Evolutionary conservation across 2,797 vertebrate species (phyloP).

Genomic region (Okamejei kenojei): DNA sequence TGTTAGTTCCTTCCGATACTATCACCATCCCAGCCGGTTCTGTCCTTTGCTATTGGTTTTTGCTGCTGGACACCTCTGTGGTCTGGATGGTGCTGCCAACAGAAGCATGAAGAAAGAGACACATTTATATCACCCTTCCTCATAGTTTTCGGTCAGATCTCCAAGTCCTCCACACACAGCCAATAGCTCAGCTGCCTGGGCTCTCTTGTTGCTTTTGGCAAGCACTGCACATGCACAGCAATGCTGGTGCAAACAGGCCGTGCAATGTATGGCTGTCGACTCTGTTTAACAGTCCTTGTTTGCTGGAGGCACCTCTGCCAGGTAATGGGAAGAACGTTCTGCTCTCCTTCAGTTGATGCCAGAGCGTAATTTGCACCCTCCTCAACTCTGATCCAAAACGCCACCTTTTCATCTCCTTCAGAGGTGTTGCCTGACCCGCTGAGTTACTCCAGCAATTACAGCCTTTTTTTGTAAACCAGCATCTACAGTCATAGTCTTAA

Average conservation of each 20-base stretch:
- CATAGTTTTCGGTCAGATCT: not conserved
- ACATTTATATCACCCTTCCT: not conserved
- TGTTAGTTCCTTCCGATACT: no score
- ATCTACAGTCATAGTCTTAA: no score
- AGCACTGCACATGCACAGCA: not conserved
- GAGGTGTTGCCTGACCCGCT: no score
- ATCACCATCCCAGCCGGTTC: not conserved
- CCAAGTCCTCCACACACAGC: not conserved
- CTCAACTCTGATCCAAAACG: no score
- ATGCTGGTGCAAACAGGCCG: not conserved
- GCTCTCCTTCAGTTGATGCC: not conserved
- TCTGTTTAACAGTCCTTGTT: slow-evolving; percentile 6
- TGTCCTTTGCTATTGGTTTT: not conserved
- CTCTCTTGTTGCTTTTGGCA: not conserved
- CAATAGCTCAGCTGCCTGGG: not conserved
- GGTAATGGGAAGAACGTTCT: not conserved
- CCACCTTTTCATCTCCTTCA: no score
- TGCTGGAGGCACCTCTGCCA: not conserved
- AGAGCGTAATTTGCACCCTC: not conserved
- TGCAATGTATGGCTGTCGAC: not conserved
- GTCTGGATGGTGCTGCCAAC: not conserved
- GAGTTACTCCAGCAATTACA: no score
- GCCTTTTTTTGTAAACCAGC: no score
- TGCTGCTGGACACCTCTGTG: not conserved
- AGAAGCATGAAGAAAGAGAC: not conserved